These are phyloP conservation scores for Calcarius lapponicus DNA, from an alignment of 2,797 vertebrate species.

Conservation along the genomic window DNA sequence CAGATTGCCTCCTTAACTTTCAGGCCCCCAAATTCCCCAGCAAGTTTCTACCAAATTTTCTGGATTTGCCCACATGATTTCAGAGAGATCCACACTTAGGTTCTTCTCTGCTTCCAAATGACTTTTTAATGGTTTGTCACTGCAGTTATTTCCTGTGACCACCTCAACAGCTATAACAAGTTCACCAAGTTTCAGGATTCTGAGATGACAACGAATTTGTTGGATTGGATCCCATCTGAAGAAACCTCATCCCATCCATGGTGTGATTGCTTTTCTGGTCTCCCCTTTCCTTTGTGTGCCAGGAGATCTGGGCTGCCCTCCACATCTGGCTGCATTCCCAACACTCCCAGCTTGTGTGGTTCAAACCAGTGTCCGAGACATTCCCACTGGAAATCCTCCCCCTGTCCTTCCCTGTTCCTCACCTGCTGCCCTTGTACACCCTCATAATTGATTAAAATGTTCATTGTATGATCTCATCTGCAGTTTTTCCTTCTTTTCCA, in stretches of 20 bases:
- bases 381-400: neutral
- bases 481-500: neutral
- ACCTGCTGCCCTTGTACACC: neutral
- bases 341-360: neutral
- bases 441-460: neutral
- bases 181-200: neutral
- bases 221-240: neutral
- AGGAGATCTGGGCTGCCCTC: neutral
- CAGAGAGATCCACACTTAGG: neutral
- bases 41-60: neutral
- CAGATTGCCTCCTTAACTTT: neutral
- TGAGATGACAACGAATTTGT: neutral
- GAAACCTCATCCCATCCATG: neutral
- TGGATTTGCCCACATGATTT: neutral
- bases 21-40: neutral
- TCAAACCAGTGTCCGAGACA: neutral
- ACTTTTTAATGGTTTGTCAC: neutral
- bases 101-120: neutral
- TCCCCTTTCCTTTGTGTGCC: neutral
- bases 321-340: neutral
- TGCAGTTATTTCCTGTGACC: neutral
- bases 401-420: neutral
- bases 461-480: conserved; percentile 13
- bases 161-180: neutral
- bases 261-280: neutral